A percentile compares a stretch with the other conserved stretches of the same genome.
Evolutionary conservation across 1,140 invertebrate species (phyloP).

Genomic region (Caenorhabditis latens): DNA sequence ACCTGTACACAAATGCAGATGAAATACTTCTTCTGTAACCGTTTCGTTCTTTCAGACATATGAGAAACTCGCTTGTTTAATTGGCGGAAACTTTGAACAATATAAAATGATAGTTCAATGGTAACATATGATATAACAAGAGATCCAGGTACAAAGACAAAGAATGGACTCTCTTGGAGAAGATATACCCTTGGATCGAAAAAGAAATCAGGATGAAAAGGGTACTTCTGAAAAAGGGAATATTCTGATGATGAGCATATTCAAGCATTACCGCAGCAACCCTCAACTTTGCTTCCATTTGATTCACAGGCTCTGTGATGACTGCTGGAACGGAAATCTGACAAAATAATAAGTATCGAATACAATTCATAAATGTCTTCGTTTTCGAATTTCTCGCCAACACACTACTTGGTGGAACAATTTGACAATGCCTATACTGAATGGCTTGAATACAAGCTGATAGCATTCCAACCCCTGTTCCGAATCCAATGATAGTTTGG

Average conservation of each 20-base stretch:
- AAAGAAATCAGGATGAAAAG: conserved; percentile 31
- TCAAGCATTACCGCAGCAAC: not conserved
- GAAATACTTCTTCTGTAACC: conserved; percentile 23
- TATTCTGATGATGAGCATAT: not conserved
- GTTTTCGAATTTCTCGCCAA: conserved; percentile 21
- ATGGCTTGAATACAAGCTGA: conserved; percentile 14
- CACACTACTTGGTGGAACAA: conserved; percentile 28
- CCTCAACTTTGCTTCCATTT: conserved; percentile 16
- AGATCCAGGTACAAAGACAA: conserved; percentile 29
- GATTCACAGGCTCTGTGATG: not conserved
- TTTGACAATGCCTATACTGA: conserved; percentile 20
- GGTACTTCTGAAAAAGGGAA: not conserved
- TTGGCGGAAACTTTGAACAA: conserved; percentile 23
- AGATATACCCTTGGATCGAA: conserved; percentile 19
- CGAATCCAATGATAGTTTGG: conserved; percentile 19
- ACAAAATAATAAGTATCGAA: conserved; percentile 13
- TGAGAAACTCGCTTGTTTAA: conserved; percentile 1
- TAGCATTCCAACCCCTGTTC: conserved; percentile 26
- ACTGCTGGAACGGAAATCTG: conserved; percentile 32
- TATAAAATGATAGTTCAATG: conserved; percentile 29
- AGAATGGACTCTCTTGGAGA: conserved; percentile 17
- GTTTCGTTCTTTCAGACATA: conserved; percentile 40
- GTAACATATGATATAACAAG: not conserved
- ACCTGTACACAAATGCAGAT: conserved; percentile 37
- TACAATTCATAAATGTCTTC: not conserved